Base-by-base conservation (phyloP, 2,797 vertebrate species). In the Rhinogobio ventralis region DNA sequence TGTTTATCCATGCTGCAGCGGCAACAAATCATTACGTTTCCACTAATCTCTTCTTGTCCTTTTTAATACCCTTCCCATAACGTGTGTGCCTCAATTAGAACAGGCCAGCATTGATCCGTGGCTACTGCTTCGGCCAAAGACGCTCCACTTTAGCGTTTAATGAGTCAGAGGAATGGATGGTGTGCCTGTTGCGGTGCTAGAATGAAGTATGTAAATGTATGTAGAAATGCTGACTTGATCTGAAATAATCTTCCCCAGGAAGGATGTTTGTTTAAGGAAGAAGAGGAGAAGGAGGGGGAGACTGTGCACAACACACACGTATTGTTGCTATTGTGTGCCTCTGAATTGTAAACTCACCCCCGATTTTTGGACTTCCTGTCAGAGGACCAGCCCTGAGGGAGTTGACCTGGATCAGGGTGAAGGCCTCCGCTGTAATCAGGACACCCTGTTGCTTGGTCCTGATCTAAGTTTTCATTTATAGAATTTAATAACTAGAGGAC, bases 211-310 rank as follows among this genome's bases (percentile, higher is more conserved):
- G 79, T 55, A 46, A 55, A 74, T 71, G 49, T 75, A 90, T 87
- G 88, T 76, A 82, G 92, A 92, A 91, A 82, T 86, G 93, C 92
- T 90, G 91, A 93, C 88, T 0, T 74, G 53, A 89, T 88, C 87
- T 78, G 85, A 93, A 91, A 92, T 90, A 91, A 91, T 93, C 92
- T 85, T 78, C 76, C 71, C 39, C 86, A 90, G 92, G 92, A 95
- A 94, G 95, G 92, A 94, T 93, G 93, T 94, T 92, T 93, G 91
- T 91, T 92, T 92, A 89, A 91, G 90, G 81, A 84, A 28, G 79
- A 67, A 80, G 83, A 85, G 83, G 84, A 81, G 55, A 60, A 87
- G 88, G 84, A 91, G 87, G 85, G 79, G 85, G 87, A 90, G 84
- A 88, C 82, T 51, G 81, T 66, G 74, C 83, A 73, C 83, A 88